Percentiles rank a stretch among this genome's conserved stretches.
These are phyloP conservation scores for Leptopilina clavipes DNA, from an alignment of 1,140 invertebrate species.

Conservation along the genomic window DNA sequence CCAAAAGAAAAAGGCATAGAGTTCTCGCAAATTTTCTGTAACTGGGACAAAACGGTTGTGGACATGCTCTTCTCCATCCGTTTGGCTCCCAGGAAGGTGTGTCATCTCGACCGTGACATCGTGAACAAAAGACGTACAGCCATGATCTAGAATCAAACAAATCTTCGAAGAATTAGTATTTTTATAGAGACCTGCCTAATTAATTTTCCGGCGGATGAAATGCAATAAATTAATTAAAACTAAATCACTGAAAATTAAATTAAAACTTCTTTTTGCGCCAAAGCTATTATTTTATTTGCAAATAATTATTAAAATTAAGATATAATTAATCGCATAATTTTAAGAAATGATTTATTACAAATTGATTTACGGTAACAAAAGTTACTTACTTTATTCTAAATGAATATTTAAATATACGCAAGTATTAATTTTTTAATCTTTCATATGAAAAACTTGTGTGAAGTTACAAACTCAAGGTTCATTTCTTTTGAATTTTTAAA, in stretches of 20 bases:
- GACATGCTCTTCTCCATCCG: constrained; percentile 84
- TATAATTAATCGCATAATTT: too few relatives aligned
- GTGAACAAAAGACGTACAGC: constrained; percentile 82
- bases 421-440: neutral
- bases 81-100: constrained; percentile 85
- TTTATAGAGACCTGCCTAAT: neutral
- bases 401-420: neutral
- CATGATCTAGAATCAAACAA: constrained; percentile 78
- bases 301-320: too few relatives aligned
- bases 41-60: constrained; percentile 86
- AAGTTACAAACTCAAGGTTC: neutral
- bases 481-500: neutral
- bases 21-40: constrained; percentile 86
- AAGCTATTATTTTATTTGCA: too few relatives aligned
- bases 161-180: constrained; percentile 18
- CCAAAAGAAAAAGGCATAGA: constrained; percentile 81
- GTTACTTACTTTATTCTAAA: neutral
- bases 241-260: too few relatives aligned
- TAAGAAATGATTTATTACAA: too few relatives aligned
- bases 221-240: too few relatives aligned
- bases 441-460: neutral
- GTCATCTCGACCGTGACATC: constrained; percentile 81
- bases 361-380: neutral
- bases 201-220: too few relatives aligned
- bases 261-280: too few relatives aligned